Base-by-base conservation (phyloP, 2,797 vertebrate species). In the Setipinna tenuifilis region DNA sequence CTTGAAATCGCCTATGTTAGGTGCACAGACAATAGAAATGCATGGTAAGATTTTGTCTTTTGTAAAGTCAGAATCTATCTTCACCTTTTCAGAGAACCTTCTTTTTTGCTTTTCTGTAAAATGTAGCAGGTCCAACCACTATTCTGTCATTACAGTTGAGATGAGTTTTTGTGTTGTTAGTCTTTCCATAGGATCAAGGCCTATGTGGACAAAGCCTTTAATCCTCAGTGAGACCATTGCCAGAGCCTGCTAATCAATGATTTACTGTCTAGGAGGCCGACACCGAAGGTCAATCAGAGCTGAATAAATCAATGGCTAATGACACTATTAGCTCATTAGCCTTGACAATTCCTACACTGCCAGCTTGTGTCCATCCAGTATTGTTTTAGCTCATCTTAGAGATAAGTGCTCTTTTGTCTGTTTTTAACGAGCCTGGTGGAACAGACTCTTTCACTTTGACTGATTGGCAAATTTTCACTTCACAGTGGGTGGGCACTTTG, bases 291-390 rank as follows among this genome's bases (percentile, higher is more conserved):
- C 90, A 88, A 94, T 94, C 86, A 82, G 84, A 31, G 85, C 85
- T 90, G 91, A 93, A 94, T 92, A 87, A 94, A 94, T 94, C 90
- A 83, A 86, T 93, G 89, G 82, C 91, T 92, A 94, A 94, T 89
- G 91, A 93, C 83, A 44, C 71, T 41, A 90, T 94, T 93, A 93
- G 87, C 92, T 94, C 90, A 88, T 90, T 89, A 87, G 62, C 75
- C 81, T 82, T 90, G 89, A 92, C 91, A 92, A 86, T 78, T 78
- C 62, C 62, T 68, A 12, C 28, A 17, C 50, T 9, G 14, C 71
- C 31, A 9, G 71, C 71, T 25, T 44, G 35, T 7, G 19, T 21
- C 35, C 35, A 78, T 41, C 71, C 19, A 19, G 3, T 35, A 75
- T 41, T 75, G 68, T 41, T 28, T 41, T 41, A 25, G 14, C 68